Percentiles rank a stretch among this genome's conserved stretches.
These are phyloP conservation scores for Erebia aethiops DNA, from an alignment of 2,888 invertebrate species.

Conservation along the genomic window DNA sequence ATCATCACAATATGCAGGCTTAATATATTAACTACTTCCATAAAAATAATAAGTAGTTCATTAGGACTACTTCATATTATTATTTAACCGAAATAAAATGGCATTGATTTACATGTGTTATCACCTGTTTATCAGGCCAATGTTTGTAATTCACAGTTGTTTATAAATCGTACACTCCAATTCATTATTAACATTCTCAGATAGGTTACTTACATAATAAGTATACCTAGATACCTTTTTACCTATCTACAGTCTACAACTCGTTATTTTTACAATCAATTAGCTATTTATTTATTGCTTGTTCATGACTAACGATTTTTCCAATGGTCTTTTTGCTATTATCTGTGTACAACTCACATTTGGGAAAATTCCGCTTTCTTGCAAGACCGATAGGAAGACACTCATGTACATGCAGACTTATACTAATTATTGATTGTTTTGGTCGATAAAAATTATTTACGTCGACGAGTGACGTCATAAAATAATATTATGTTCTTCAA, in stretches of 20 bases:
- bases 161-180: background rate
- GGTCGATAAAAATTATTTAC: background rate
- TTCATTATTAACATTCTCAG: background rate
- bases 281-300: background rate
- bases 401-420: background rate
- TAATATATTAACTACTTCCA: no score
- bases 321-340: background rate
- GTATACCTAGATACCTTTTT: background rate
- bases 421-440: background rate
- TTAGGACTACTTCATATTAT: no score
- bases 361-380: slow-evolving; percentile 9
- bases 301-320: slow-evolving; percentile 6
- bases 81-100: no score
- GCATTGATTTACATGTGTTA: background rate
- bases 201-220: background rate
- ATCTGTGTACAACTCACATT: background rate
- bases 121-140: background rate
- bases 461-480: background rate
- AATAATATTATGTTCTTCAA: background rate
- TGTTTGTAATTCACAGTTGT: background rate
- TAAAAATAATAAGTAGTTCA: no score
- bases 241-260: background rate
- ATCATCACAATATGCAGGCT: no score
- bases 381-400: background rate
- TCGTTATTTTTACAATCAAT: slow-evolving; percentile 5